Evolutionary conservation across 2,113 vertebrate species (phyloP).

Genomic region (Heliornis fulica): DNA sequence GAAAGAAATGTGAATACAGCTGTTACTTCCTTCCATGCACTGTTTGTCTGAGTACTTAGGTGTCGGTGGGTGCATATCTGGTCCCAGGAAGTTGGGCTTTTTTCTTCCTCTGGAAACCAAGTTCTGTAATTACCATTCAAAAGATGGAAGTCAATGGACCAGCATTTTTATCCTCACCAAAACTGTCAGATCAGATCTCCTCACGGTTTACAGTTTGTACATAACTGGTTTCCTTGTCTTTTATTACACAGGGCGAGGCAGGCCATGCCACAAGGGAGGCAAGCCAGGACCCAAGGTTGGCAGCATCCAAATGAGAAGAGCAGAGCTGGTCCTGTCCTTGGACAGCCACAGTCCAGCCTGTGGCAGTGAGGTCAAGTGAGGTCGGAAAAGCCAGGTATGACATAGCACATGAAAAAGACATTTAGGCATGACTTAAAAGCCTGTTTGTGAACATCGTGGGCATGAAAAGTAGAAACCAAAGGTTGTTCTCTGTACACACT

Average conservation of each 20-base stretch:
- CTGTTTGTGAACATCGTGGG: not conserved
- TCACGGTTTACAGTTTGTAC: not conserved
- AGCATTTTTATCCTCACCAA: not conserved
- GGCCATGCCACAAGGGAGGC: too few relatives aligned
- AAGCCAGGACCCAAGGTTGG: not conserved
- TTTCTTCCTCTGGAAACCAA: not conserved
- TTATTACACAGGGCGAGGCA: not conserved
- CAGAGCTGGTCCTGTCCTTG: not conserved
- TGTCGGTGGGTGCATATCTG: too few relatives aligned
- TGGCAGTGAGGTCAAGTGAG: not conserved
- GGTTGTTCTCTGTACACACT: not conserved
- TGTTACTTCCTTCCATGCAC: not conserved
- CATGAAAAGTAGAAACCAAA: not conserved
- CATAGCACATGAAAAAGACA: not conserved
- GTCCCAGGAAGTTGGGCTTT: too few relatives aligned
- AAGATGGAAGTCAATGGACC: not conserved
- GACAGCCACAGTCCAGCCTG: not conserved
- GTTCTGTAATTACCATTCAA: not conserved
- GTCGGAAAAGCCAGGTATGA: not conserved
- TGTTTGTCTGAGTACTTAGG: not conserved
- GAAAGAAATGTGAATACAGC: not conserved
- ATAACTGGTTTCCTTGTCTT: too few relatives aligned
- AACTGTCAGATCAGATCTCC: not conserved
- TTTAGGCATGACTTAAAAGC: not conserved
- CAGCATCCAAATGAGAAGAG: not conserved